Evolutionary conservation across 2,888 invertebrate genomes (phyloP).

Genomic region (Lasioglossum zephyrum): DNA sequence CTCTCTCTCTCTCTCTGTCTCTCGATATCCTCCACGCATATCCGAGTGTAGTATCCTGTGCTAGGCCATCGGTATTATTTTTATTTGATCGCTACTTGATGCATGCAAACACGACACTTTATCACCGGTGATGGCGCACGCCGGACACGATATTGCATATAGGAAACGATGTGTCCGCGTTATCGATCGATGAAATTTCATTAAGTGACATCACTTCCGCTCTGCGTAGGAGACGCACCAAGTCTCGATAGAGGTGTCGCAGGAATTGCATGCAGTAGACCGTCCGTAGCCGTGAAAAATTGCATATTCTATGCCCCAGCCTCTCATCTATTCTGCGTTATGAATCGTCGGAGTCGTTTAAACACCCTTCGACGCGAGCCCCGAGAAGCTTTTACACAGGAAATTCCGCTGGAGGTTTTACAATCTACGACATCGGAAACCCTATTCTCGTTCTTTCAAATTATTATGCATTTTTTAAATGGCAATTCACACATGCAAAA

Average conservation of each 20-base stretch:
- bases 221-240: conserved; percentile 33
- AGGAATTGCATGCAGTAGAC: conserved; percentile 26
- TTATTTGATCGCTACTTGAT: neutral
- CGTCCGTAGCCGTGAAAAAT: conserved; percentile 21
- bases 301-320: neutral
- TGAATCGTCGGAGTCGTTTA: conserved; percentile 35
- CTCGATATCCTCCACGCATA: neutral
- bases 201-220: conserved; percentile 62
- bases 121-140: conserved; percentile 26
- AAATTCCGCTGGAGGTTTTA: neutral
- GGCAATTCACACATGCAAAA: neutral
- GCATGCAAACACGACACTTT: conserved; percentile 25
- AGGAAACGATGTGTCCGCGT: conserved; percentile 57
- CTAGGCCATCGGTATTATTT: conserved; percentile 5
- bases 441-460: neutral
- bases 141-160: conserved; percentile 63
- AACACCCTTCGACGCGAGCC: conserved; percentile 11
- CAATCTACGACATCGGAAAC: neutral
- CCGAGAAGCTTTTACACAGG: neutral
- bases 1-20: neutral
- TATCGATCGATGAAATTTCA: conserved; percentile 70
- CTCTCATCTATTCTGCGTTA: neutral
- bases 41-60: neutral
- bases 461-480: neutral
- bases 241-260: conserved; percentile 35